These are phyloP conservation scores for Rhinogobius similis DNA, from an alignment of 2,113 vertebrate species.

Conservation along the genomic window DNA sequence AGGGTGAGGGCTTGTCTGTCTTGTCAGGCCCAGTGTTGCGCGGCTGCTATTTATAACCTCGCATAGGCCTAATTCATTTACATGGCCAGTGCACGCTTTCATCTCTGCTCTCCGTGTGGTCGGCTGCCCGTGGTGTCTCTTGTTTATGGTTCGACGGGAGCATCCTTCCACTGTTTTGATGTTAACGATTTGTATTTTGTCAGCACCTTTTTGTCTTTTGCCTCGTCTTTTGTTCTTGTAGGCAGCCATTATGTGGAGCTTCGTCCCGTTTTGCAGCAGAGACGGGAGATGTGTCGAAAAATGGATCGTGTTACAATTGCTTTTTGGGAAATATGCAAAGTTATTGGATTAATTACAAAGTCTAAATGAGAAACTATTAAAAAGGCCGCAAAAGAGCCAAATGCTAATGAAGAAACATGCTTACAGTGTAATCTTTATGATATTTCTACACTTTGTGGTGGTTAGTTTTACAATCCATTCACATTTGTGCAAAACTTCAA, in stretches of 20 bases:
- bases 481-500: no score
- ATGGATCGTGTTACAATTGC: no score
- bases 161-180: neutral
- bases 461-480: neutral
- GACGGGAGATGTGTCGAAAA: neutral
- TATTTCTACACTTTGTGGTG: no score
- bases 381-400: no score
- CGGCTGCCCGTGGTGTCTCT: slow-evolving; percentile 17
- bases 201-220: neutral
- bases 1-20: slow-evolving; percentile 33
- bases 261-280: neutral
- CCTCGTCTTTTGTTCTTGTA: slow-evolving; percentile 12
- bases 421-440: no score
- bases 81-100: slow-evolving; percentile 65
- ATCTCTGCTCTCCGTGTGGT: slow-evolving; percentile 30
- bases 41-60: slow-evolving; percentile 67
- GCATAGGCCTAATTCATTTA: slow-evolving; percentile 67
- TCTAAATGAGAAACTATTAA: no score
- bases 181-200: slow-evolving; percentile 3
- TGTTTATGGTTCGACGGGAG: neutral
- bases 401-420: no score
- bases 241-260: neutral
- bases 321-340: no score
- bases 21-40: slow-evolving; percentile 39
- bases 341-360: no score